These are phyloP conservation scores for Siderastrea siderea DNA, from an alignment of 92 coral and sea anemone species.

Conservation along the genomic window DNA sequence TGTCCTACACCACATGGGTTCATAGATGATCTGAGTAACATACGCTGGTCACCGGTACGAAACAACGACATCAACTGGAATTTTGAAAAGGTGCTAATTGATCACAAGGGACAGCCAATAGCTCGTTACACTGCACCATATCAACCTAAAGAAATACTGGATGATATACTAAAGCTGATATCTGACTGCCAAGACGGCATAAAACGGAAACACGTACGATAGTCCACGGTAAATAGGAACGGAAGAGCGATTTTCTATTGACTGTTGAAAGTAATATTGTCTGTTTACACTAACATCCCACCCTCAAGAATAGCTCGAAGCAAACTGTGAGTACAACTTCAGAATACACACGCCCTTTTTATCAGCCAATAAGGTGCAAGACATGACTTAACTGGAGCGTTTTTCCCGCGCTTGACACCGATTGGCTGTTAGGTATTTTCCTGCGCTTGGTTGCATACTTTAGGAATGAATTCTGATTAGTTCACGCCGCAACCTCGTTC, in stretches of 20 bases:
- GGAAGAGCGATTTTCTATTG: not conserved
- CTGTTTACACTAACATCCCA: too few species aligned
- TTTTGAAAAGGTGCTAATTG: constrained; percentile 91
- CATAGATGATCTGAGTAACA: constrained; percentile 74
- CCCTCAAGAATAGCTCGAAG: too few species aligned
- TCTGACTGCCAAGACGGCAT: constrained; percentile 31
- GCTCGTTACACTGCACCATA: constrained; percentile 87
- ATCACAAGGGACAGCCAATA: constrained; percentile 88
- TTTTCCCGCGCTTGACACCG: too few species aligned
- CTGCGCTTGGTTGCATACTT: too few species aligned
- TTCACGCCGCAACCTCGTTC: too few species aligned
- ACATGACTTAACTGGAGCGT: not conserved
- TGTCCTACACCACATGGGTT: constrained; percentile 83
- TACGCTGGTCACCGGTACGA: constrained; percentile 86
- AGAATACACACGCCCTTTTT: too few species aligned
- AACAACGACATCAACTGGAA: constrained; percentile 92
- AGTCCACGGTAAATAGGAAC: not conserved
- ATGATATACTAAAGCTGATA: constrained; percentile 57
- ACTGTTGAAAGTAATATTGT: too few species aligned
- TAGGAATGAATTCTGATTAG: too few species aligned
- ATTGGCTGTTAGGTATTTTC: too few species aligned
- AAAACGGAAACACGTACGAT: not conserved
- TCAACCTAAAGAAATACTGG: constrained; percentile 66
- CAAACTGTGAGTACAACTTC: too few species aligned
- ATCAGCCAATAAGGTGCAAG: too few species aligned